A percentile compares a stretch with the other conserved stretches of the same genome.
Evolutionary conservation across 2,797 vertebrate species (phyloP).

Genomic region (Apodemus agrarius): DNA sequence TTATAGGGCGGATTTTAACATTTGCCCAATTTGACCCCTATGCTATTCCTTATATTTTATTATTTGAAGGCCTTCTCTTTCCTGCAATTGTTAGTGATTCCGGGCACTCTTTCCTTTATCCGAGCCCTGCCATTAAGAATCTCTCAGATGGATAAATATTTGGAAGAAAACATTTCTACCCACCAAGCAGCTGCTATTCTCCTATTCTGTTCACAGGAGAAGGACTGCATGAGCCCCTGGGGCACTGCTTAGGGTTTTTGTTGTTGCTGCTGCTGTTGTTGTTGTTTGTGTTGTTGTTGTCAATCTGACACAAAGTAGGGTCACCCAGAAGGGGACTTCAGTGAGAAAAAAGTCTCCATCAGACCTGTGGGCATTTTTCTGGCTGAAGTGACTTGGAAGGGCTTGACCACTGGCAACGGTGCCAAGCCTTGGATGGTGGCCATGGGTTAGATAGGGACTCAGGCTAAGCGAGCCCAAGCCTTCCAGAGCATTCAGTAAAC

Average conservation of each 20-base stretch:
- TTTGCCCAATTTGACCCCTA: neutral
- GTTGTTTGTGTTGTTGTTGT: neutral
- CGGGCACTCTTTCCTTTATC: neutral
- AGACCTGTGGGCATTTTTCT: neutral
- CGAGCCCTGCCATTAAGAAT: constrained; percentile 29
- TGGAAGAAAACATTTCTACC: constrained; percentile 64
- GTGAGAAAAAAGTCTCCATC: neutral
- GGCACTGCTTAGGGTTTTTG: too few species aligned
- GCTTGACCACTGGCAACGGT: neutral
- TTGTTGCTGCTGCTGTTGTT: too few species aligned
- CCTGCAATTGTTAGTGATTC: neutral
- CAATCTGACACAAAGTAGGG: neutral
- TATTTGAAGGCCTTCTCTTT: constrained; percentile 48
- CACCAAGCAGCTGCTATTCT: constrained; percentile 54
- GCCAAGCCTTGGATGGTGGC: neutral
- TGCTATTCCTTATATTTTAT: neutral
- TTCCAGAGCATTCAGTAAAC: neutral
- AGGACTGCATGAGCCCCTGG: neutral
- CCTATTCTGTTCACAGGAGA: neutral
- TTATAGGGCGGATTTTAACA: neutral
- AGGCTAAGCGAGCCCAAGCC: neutral
- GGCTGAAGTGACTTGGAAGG: neutral
- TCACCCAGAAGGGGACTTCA: neutral
- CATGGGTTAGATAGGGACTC: neutral
- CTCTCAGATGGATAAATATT: constrained; percentile 73